Percentiles rank a stretch among this genome's conserved stretches.
These are phyloP conservation scores for Anoura caudifer DNA, from an alignment of 2,113 vertebrate genomes.

Conservation along the genomic window DNA sequence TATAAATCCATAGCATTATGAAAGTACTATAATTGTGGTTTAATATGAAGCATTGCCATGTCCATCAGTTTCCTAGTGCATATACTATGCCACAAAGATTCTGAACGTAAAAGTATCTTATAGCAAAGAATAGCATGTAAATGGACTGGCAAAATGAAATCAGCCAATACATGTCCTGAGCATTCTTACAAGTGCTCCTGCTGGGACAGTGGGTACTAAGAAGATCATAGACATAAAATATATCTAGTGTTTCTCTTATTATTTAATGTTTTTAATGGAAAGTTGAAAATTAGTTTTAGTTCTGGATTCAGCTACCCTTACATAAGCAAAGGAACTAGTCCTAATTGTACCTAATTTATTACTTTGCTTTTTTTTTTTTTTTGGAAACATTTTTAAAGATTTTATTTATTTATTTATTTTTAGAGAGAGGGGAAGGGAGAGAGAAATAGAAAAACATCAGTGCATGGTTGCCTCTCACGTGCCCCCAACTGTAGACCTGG, in stretches of 20 bases:
- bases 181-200: not conserved
- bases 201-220: not conserved
- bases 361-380: not conserved
- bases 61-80: not conserved
- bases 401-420: too few species aligned
- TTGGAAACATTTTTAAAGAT: too few species aligned
- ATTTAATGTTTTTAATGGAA: not conserved
- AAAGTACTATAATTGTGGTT: slow-evolving; percentile 71
- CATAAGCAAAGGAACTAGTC: not conserved
- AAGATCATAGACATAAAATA: not conserved
- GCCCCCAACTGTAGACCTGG: too few species aligned
- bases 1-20: slow-evolving; percentile 51
- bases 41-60: slow-evolving; percentile 67
- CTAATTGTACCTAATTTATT: not conserved
- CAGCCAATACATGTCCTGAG: not conserved
- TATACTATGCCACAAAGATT: not conserved
- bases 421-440: too few species aligned
- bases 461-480: too few species aligned
- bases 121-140: not conserved
- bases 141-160: not conserved
- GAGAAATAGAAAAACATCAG: too few species aligned
- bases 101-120: not conserved
- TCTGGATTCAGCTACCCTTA: not conserved
- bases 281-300: not conserved
- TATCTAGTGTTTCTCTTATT: not conserved